A percentile compares a stretch with the other conserved stretches of the same genome.
phyloP scores from a whole-genome alignment of 2,797 vertebrate species.

The Parauchenoglanis ngamensis region DNA sequence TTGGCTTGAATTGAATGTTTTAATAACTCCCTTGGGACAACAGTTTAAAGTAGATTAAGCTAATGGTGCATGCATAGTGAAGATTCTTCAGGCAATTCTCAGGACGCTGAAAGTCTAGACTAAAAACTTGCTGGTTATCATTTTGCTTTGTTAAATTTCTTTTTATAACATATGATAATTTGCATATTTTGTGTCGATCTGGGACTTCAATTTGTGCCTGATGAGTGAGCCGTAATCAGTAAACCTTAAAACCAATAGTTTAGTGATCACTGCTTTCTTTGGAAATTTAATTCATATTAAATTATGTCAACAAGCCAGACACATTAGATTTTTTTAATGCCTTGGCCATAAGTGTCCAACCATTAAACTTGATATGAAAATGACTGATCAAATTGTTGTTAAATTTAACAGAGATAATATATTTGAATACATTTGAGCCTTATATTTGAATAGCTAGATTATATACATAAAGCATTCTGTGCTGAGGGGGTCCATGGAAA shows the following conservation, averaged over 20 bases:
- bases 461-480: neutral
- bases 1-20: slow-evolving; percentile 8
- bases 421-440: neutral
- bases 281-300: neutral
- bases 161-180: too few relatives aligned
- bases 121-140: neutral
- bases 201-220: neutral
- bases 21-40: neutral
- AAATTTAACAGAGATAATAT: neutral
- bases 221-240: neutral
- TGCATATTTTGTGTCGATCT: neutral
- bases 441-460: neutral
- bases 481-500: neutral
- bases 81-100: neutral
- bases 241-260: neutral
- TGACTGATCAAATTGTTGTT: neutral
- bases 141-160: neutral
- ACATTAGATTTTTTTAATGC: neutral
- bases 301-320: neutral
- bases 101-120: neutral
- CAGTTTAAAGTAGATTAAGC: slow-evolving; percentile 22
- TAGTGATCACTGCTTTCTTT: neutral
- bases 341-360: neutral
- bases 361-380: too few relatives aligned
- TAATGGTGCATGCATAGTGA: slow-evolving; percentile 22